These are phyloP conservation scores for Podotricha telesiphe DNA, from an alignment of 2,888 invertebrate genomes.

Conservation along the genomic window DNA sequence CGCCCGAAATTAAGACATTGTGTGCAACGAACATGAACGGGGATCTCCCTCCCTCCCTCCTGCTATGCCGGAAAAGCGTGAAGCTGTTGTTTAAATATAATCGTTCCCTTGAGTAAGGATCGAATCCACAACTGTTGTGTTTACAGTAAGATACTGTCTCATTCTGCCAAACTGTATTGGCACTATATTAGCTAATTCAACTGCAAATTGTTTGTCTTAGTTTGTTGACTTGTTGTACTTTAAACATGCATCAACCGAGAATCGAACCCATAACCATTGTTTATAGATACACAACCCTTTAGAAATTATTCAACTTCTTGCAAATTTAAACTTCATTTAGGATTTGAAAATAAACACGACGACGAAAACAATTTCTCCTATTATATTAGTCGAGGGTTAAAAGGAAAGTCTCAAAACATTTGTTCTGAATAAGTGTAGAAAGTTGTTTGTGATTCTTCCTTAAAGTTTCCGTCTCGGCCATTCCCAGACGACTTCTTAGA, in stretches of 20 bases:
- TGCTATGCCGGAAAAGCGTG: too few relatives aligned
- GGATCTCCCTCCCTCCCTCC: too few relatives aligned
- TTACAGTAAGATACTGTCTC: too few relatives aligned
- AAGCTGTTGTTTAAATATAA: too few relatives aligned
- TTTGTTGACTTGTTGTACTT: too few relatives aligned
- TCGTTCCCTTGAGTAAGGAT: too few relatives aligned
- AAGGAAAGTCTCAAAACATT: slow-evolving; percentile 18
- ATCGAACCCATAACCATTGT: background rate
- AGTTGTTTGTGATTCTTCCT: slow-evolving; percentile 43
- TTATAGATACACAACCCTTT: background rate
- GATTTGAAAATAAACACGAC: slow-evolving; percentile 8
- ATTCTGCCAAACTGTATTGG: too few relatives aligned
- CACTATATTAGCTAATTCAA: too few relatives aligned
- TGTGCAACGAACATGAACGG: too few relatives aligned
- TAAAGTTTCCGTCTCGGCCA: slow-evolving; percentile 43
- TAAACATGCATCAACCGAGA: background rate
- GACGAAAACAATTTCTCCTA: slow-evolving; percentile 19
- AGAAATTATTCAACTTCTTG: background rate
- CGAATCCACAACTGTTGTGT: too few relatives aligned
- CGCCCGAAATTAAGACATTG: too few relatives aligned
- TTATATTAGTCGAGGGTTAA: slow-evolving; percentile 12
- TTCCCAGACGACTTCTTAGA: slow-evolving; percentile 37
- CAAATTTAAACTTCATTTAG: background rate
- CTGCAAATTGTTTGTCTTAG: too few relatives aligned
- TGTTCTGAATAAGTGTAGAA: slow-evolving; percentile 19